Conservation (phyloP, 2,888 invertebrate genomes). For the Megamerina dolium region DNA sequence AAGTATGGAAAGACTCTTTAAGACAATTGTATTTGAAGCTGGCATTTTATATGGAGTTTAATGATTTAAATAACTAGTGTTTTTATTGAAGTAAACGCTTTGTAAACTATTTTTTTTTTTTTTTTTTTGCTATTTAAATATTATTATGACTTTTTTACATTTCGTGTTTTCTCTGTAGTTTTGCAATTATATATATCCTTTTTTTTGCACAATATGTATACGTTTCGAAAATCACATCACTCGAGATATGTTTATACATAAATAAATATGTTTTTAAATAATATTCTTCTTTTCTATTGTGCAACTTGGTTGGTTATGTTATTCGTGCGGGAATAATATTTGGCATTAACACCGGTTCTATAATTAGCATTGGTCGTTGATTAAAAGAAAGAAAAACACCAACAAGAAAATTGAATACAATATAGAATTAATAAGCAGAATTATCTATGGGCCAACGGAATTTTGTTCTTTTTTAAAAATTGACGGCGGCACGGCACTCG, state of each 20-base stretch:
- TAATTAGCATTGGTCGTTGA: constrained; percentile 22
- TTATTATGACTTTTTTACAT: background rate
- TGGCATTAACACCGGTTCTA: constrained; percentile 14
- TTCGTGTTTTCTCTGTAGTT: background rate
- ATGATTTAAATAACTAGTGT: constrained; percentile 3
- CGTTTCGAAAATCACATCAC: too few species aligned
- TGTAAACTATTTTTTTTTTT: constrained; percentile 4
- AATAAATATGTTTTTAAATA: too few species aligned
- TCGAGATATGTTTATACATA: too few species aligned
- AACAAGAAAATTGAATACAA: constrained; percentile 15
- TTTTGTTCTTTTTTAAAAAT: too few species aligned
- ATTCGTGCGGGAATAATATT: too few species aligned
- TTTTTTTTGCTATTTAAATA: constrained; percentile 3
- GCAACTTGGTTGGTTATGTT: too few species aligned
- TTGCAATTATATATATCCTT: too few species aligned
- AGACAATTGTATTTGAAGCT: constrained; percentile 63
- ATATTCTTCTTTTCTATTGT: too few species aligned
- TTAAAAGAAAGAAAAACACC: constrained; percentile 12
- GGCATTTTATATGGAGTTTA: constrained; percentile 37
- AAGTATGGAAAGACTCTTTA: constrained; percentile 84
- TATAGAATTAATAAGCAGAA: too few species aligned
- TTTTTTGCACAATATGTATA: too few species aligned
- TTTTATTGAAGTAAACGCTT: constrained; percentile 3
- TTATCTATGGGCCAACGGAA: too few species aligned
- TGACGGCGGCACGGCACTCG: too few species aligned